phyloP scores from a whole-genome alignment of 1,140 invertebrate species.

The Apis laboriosa region DNA sequence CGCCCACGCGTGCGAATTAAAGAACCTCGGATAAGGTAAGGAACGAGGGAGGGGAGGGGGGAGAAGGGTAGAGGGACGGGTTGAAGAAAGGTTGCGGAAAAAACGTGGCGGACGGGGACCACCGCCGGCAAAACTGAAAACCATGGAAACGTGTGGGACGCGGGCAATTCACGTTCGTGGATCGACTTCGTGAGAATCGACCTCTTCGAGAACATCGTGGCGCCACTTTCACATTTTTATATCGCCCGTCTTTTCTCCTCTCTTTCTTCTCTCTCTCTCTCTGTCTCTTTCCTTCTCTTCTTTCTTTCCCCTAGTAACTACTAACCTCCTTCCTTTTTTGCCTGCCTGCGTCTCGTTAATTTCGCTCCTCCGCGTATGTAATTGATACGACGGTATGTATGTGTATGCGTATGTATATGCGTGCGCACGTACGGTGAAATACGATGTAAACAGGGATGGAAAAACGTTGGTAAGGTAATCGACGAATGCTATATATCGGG shows the following conservation, averaged over 20 bases:
- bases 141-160: conserved; percentile 62
- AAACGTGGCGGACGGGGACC: conserved; percentile 46
- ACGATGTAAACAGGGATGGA: conserved; percentile 42
- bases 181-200: conserved; percentile 57
- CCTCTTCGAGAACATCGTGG: conserved; percentile 54
- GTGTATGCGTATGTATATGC: neutral
- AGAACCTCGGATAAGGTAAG: conserved; percentile 66
- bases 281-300: too few relatives aligned
- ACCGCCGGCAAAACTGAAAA: conserved; percentile 63
- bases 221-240: conserved; percentile 61
- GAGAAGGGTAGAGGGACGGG: conserved; percentile 11
- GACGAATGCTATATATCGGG: conserved; percentile 34
- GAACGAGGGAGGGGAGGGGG: conserved; percentile 23
- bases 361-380: conserved; percentile 24
- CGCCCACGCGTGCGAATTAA: conserved; percentile 74
- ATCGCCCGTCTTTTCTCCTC: neutral
- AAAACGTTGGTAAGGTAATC: conserved; percentile 24
- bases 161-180: conserved; percentile 47
- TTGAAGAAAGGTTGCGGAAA: conserved; percentile 24
- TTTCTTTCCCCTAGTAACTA: too few relatives aligned
- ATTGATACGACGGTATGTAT: conserved; percentile 36
- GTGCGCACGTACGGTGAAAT: conserved; percentile 7
- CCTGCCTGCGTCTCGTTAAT: conserved; percentile 29
- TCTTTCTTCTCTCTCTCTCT: too few relatives aligned
- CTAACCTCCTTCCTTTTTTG: neutral